Evolutionary conservation across 1,140 invertebrate species (phyloP), one percentile per base, ranked within the genome.

Genomic region (Charaxes varanes): DNA sequence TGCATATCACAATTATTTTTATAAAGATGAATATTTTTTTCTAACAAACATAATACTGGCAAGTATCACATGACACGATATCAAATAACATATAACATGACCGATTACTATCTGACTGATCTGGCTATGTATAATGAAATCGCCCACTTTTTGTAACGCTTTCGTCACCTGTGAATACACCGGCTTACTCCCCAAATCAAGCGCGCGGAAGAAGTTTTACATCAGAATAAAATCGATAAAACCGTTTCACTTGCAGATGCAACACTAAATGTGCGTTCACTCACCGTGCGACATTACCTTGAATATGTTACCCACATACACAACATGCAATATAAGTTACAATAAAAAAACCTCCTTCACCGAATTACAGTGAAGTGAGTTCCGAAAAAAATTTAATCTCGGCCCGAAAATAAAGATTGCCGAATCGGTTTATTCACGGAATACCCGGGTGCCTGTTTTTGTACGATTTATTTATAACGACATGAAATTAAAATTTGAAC

Each of bases 261-360:
- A 55, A 27, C 53, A 35, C 60, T 63, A 55, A 23, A 12, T 31
- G 28, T 48, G 42, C 59, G 63, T 69, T 65, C 67, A 71, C 61
- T 74, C 65, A 70, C 56, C 59, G 61, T 68, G 65, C 58, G 71
- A 71, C 71, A 69, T 67, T 61, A 57, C 58, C 57, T 63, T 54
- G 57, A 59, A 58, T 67, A 58, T 40, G 55, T 62, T 59, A 62
- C 55, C 52, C 44, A 59, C 60, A 63, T 59, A 59, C 52, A 47
- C 54, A 51, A 48, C 56, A 53, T 40, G 43, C 45, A 55, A 55
- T 62, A 62, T 58, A 61, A 61, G 48, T 49, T 52, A 41, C 41
- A 53, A 55, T 54, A 62, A 58, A 62, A n/a, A 63, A 59, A 55
- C 46, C 49, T 41, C 41, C 47, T 51, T 52, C 53, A 55, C 44